These are phyloP conservation scores for Aleadryas rufinucha DNA, from an alignment of 2,113 vertebrate species.

Conservation along the genomic window DNA sequence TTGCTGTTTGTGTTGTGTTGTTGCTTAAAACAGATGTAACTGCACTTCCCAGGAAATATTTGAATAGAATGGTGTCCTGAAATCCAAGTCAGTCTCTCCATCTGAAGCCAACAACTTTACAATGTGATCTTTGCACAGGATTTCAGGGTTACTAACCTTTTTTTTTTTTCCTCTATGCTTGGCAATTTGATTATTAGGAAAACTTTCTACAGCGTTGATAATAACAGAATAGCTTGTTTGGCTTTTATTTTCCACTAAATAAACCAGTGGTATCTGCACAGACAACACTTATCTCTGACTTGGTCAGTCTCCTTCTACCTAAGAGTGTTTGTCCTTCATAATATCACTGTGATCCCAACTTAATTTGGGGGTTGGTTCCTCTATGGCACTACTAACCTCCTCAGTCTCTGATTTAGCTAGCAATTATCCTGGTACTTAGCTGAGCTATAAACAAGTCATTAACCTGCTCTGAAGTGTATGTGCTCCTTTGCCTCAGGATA, in stretches of 20 bases:
- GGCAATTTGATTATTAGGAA: not conserved
- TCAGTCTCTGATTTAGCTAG: not conserved
- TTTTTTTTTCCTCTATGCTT: accelerated
- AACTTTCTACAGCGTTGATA: not conserved
- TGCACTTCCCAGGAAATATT: not conserved
- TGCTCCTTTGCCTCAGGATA: not conserved
- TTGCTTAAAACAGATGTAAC: not conserved
- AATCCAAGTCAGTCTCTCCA: not conserved
- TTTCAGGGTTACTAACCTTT: not conserved
- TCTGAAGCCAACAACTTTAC: not conserved
- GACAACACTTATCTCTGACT: not conserved
- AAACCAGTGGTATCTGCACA: not conserved
- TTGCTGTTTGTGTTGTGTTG: not conserved
- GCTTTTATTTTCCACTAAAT: not conserved
- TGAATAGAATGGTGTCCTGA: not conserved
- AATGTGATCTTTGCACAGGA: not conserved
- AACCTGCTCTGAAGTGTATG: not conserved
- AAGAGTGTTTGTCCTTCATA: not conserved
- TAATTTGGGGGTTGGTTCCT: not conserved
- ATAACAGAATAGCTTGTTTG: not conserved
- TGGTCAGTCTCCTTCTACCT: not conserved
- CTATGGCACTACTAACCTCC: not conserved
- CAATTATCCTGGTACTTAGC: not conserved
- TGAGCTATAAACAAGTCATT: not conserved
- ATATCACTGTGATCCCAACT: not conserved